These are phyloP conservation scores for Psilopogon haemacephalus DNA, from an alignment of 2,113 vertebrate species.

Conservation along the genomic window DNA sequence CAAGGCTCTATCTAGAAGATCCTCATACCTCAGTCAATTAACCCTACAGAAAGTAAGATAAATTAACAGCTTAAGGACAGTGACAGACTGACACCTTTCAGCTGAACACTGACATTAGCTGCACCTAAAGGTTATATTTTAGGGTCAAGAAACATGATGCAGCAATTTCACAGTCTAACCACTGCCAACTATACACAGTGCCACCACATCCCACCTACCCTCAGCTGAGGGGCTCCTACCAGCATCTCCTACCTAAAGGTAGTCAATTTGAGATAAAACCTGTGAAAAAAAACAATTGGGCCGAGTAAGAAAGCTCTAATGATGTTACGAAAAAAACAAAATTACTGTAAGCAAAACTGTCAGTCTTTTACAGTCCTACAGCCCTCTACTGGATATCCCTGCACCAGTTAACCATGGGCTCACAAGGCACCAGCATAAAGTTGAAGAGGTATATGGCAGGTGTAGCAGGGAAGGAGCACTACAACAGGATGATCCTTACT, in stretches of 20 bases:
- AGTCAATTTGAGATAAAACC: neutral
- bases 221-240: neutral
- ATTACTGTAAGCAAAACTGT: neutral
- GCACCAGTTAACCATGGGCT: neutral
- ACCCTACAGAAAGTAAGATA: neutral
- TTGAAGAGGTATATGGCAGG: neutral
- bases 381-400: neutral
- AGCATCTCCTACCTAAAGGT: neutral
- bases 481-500: rapidly evolving
- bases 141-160: neutral
- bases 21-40: neutral
- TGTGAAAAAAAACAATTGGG: neutral
- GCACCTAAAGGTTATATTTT: neutral
- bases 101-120: neutral
- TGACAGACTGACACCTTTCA: neutral
- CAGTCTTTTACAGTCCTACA: neutral
- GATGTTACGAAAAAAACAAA: neutral
- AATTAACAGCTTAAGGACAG: neutral
- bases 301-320: neutral
- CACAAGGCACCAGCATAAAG: rapidly evolving
- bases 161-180: neutral
- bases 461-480: neutral
- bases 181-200: rapidly evolving
- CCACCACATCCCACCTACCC: neutral
- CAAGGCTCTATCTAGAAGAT: neutral